Conservation (phyloP, 2,888 invertebrate genomes). For the Exocentrus adspersus region DNA sequence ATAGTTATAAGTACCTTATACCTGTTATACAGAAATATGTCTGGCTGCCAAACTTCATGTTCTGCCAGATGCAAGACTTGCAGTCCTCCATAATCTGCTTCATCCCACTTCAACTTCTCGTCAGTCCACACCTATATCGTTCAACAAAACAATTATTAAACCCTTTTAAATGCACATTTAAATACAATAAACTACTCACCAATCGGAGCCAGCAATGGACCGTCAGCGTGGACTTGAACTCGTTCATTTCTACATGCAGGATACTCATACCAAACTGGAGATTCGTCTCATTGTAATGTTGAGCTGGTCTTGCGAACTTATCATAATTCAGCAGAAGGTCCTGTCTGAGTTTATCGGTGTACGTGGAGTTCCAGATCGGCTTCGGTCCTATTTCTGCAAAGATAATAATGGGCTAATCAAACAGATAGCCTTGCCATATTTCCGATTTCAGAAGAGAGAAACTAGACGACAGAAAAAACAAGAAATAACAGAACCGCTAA, state of each 20-base stretch:
- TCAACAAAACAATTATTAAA: too few relatives aligned
- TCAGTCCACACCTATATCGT: constrained; percentile 85
- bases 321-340: constrained; percentile 69
- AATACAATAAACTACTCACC: too few relatives aligned
- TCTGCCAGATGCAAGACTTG: constrained; percentile 70
- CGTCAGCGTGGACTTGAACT: constrained; percentile 70
- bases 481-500: too few relatives aligned
- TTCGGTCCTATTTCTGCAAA: constrained; percentile 57
- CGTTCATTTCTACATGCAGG: constrained; percentile 74
- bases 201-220: constrained; percentile 71
- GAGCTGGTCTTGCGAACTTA: constrained; percentile 67
- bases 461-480: too few relatives aligned
- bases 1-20: constrained; percentile 47
- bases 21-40: constrained; percentile 77
- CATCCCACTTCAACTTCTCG: constrained; percentile 78
- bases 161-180: too few relatives aligned
- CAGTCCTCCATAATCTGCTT: constrained; percentile 73
- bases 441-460: too few relatives aligned
- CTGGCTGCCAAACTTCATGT: constrained; percentile 83
- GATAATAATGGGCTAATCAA: not conserved
- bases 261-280: constrained; percentile 69
- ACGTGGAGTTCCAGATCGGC: constrained; percentile 68
- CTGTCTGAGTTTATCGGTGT: constrained; percentile 67
- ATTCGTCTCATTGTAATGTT: constrained; percentile 65
- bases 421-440: not conserved